Base-by-base conservation (phyloP, 2,113 vertebrate species). In the Callaeas wilsoni region DNA sequence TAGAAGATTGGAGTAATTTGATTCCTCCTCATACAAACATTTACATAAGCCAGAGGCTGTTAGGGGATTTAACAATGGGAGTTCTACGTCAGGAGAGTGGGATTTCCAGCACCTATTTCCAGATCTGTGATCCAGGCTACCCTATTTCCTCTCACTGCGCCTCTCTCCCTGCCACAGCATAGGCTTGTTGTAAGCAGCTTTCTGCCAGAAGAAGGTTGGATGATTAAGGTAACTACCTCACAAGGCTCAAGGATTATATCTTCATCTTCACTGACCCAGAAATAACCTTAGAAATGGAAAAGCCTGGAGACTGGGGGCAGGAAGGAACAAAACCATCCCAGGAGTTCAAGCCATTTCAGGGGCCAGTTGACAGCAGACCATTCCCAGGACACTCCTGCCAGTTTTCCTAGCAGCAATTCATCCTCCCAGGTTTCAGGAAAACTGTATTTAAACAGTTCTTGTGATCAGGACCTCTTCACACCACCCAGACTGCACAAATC, bases 171-270 rank as follows among this genome's bases (percentile, higher is more conserved):
- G 76, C 47, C 83, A 74, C 53, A 89, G 85, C 63, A 78, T 7
- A 71, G 67, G 76, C 83, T 92, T 74, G 20, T 20, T 67, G 30
- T 96, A 97, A 96, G 93, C 77, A 90, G 95, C 94, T 96, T 97
- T 97, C 77, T 95, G 60, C 56, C 80, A 94, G 90, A 97, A 96
- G 87, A 94, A 95, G 76, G 86, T 65, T 93, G 91, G 64, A 84
- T 93, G 92, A 97, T 97, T 96, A 96, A 95, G 77, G 63, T 93
- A 93, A 89, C 80, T 79, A 73, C 83, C 79, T 96, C 83, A 93
- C 37, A 82, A 94, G 85, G 83, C 89, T 90, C 89, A 92, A 21
- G 52, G 94, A 92, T 97, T 96, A 91, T 53, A 94, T 32, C 80
- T 89, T 89, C 70, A 73, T 93, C 84, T 91, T 97, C 82, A 85